Base-by-base conservation (phyloP, 2,888 invertebrate genomes). In the Aphrophora alni region DNA sequence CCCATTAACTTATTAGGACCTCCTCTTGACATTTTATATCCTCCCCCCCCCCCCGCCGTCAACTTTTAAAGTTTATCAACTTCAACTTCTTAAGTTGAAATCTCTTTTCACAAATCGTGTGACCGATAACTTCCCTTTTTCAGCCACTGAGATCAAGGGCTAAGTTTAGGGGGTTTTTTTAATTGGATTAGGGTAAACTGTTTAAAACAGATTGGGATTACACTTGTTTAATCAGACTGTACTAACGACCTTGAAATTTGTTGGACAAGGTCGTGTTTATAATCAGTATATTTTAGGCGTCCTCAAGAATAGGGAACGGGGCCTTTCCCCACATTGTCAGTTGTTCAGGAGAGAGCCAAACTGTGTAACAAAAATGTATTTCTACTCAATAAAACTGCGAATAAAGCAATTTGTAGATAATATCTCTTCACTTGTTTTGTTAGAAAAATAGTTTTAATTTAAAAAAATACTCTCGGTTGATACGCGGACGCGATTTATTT, bases 1-100 rank as follows among this genome's bases (percentile, higher is more conserved):
- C 78, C 83, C 83, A 84, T 84, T 83, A 84, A 84, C 83, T 84
- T 83, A 83, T 84, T 83, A 84, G 82, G 78, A 82, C 72, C 75
- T 59, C 51, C 59, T 59, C 28, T 71, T 78, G 59, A 59, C 59
- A 59, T 59, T 59, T 59, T 59, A 59, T 59, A 59, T 8, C 59
- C 59, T 21, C 21, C 59, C 21, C 7, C 59, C 5, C 17, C 21
- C 59, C 59, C 21, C 10, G 21, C 21, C 0, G 12, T 21, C 12
- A 59, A 59, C 4, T n/a, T 59, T 59, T 21, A 59, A 59, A 59
- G 59, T 59, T 59, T 59, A 21, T 59, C 59, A 59, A 59, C 21
- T 59, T 59, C 14, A 59, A 59, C 21, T 59, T 21, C 59, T 59
- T 59, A 59, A 59, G 59, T 21, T 21, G 59, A 59, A 59, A 59